A percentile compares a stretch with the other conserved stretches of the same genome.
phyloP scores from a whole-genome alignment of 2,888 invertebrate genomes.

The Endomychus coccineus region DNA sequence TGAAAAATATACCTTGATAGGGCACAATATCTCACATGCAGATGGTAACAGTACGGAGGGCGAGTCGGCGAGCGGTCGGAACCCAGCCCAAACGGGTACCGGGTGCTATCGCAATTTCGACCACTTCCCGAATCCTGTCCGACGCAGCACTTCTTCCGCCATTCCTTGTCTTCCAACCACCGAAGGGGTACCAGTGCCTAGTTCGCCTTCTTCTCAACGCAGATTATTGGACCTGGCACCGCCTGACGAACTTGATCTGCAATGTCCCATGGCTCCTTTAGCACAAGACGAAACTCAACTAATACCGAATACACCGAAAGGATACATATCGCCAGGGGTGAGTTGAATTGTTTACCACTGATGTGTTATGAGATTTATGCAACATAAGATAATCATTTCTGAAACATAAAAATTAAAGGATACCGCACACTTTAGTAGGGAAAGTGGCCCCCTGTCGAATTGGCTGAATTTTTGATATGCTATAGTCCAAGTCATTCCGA shows the following conservation, averaged over 20 bases:
- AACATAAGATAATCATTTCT: no score
- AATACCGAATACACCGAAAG: slow-evolving; percentile 37
- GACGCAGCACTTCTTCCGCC: slow-evolving; percentile 48
- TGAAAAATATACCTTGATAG: no score
- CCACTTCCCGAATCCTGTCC: slow-evolving; percentile 51
- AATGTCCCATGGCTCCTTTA: slow-evolving; percentile 32
- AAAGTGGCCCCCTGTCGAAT: no score
- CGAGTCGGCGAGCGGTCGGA: slow-evolving; percentile 51
- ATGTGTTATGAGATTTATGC: no score
- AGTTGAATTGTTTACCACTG: slow-evolving; percentile 23
- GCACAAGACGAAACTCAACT: slow-evolving; percentile 42
- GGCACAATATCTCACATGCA: slow-evolving; percentile 86
- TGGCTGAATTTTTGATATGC: no score
- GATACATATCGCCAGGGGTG: slow-evolving; percentile 42
- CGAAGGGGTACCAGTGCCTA: slow-evolving; percentile 37
- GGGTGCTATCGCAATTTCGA: slow-evolving; percentile 76
- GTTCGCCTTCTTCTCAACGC: slow-evolving; percentile 35
- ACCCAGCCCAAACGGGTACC: slow-evolving; percentile 64
- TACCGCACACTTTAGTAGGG: no score
- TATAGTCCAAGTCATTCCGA: no score
- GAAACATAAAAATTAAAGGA: no score
- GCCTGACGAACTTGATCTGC: slow-evolving; percentile 27
- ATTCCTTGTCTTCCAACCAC: slow-evolving; percentile 45
- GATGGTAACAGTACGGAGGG: slow-evolving; percentile 77
- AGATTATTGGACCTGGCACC: slow-evolving; percentile 32